Evolutionary conservation across 2,797 vertebrate genomes (phyloP).

Genomic region (Bothrops alternatus): DNA sequence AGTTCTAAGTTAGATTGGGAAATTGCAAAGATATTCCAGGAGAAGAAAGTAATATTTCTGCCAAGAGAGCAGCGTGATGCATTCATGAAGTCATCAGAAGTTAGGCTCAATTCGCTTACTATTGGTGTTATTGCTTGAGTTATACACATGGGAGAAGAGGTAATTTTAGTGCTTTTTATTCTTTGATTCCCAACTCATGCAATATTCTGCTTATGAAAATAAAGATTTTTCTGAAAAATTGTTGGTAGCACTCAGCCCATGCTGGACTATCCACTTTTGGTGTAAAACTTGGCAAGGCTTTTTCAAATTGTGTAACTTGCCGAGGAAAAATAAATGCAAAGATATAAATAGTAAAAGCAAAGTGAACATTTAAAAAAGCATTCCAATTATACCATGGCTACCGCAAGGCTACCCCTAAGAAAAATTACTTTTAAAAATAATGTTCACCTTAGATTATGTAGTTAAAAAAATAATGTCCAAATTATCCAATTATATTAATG

Average conservation of each 20-base stretch:
- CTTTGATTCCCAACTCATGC: not conserved
- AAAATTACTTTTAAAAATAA: not conserved
- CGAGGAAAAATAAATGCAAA: not conserved
- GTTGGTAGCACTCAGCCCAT: too few species aligned
- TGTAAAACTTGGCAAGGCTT: too few species aligned
- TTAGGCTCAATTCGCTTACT: not conserved
- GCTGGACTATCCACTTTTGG: too few species aligned
- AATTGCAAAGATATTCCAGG: not conserved
- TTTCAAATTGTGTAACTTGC: not conserved
- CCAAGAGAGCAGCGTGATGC: not conserved
- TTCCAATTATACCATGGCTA: not conserved
- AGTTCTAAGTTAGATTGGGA: not conserved
- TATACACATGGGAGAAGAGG: not conserved
- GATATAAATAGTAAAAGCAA: not conserved
- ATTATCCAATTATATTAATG: not conserved
- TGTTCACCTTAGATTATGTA: not conserved
- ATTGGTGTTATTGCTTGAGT: not conserved
- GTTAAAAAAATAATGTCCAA: not conserved
- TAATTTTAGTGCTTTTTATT: not conserved
- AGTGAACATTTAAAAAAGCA: not conserved
- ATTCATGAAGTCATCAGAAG: not conserved
- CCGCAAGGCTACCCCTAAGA: not conserved
- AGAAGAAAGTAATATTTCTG: not conserved
- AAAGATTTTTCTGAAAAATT: not conserved
- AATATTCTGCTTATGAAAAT: not conserved